Base-by-base conservation (phyloP, 2,888 invertebrate species). In the Nomada hirtipes region DNA sequence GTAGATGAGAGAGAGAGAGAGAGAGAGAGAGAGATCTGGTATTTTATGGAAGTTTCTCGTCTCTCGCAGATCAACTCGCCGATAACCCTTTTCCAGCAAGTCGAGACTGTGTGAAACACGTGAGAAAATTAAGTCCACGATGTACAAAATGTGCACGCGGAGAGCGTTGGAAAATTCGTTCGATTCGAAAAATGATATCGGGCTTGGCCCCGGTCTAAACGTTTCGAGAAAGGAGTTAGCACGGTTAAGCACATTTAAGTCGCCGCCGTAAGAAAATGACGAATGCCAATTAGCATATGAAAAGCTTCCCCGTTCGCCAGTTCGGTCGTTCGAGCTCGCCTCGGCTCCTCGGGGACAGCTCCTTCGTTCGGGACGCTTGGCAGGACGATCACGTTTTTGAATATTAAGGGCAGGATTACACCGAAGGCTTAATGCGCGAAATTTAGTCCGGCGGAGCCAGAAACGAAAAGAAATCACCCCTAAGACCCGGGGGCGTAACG, bases 281-380 rank as follows among this genome's bases (percentile, higher is more conserved):
- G 93, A 92, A 93, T 94, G 93, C 92, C 93, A 94, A 94, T 94
- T 93, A 94, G 93, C 93, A 93, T 94, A 93, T 93, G 93, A 93
- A 93, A 93, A 93, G 93, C 93, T 92, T 83, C 86, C 83, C 86
- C 85, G 86, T 86, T 85, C 87, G 82, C 88, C 74, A 74, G 75
- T 72, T 82, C 72, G 76, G 63, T 76, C 72, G 70, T 68, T 68
- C 72, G 73, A 71, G 71, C 71, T 65, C 47, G 52, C 57, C 76
- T 53, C 65, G 59, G 44, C 63, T 57, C 57, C 29, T 47, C 75
- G 82, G 74, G 84, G 86, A 76, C 85, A 69, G 88, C 89, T 86
- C 63, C 84, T 73, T 83, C 72, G 65, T 67, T 59, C 81, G 78
- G 82, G 59, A 69, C 88, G 81, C 89, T 94, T 93, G 91, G 93